phyloP scores from a whole-genome alignment of 2,113 vertebrate genomes.

The Myotis yumanensis region DNA sequence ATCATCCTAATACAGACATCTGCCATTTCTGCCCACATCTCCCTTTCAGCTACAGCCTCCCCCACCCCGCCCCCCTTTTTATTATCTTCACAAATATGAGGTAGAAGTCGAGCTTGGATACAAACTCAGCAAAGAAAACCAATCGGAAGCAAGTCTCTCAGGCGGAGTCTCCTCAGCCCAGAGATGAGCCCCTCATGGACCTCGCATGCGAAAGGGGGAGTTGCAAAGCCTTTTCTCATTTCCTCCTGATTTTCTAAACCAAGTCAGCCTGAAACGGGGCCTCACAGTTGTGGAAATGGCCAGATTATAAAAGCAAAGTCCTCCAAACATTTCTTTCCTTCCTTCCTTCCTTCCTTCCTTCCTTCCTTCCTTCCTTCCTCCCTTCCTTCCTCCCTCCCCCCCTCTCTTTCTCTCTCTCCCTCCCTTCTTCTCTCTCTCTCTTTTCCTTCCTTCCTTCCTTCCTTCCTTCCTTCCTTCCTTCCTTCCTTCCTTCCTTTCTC shows the following conservation, averaged over 20 bases:
- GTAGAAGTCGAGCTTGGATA: slow-evolving; percentile 53
- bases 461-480: background rate
- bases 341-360: background rate
- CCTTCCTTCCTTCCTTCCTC: accelerated
- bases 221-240: background rate
- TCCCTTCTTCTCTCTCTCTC: background rate
- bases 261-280: background rate
- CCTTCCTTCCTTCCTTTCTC: background rate
- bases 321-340: background rate
- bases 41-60: background rate
- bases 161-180: background rate
- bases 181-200: background rate
- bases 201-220: background rate
- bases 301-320: background rate
- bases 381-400: too few relatives aligned
- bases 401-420: too few relatives aligned
- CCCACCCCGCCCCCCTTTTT: background rate
- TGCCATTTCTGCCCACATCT: background rate
- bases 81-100: background rate
- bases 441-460: background rate
- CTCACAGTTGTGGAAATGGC: background rate
- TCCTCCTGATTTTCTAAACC: background rate
- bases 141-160: background rate
- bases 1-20: background rate
- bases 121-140: slow-evolving; percentile 29